A percentile compares a stretch with the other conserved stretches of the same genome.
phyloP scores from a whole-genome alignment of 2,888 invertebrate genomes.

The Cyclophora albipunctata region DNA sequence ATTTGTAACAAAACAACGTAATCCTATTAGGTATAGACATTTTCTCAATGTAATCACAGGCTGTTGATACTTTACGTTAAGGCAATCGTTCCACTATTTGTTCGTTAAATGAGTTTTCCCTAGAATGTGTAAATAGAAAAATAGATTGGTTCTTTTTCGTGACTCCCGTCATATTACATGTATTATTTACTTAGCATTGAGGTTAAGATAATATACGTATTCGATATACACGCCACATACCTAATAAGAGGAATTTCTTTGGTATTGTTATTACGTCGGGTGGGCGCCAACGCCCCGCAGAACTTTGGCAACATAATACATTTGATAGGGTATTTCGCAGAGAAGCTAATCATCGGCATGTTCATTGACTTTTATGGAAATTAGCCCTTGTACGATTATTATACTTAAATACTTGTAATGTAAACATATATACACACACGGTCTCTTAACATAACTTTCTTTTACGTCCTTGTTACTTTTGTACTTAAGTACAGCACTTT shows the following conservation, averaged over 20 bases:
- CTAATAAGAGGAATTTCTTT: constrained; percentile 6
- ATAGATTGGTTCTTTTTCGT: constrained; percentile 28
- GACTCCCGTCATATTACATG: constrained; percentile 19
- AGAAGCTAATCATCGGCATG: too few species aligned
- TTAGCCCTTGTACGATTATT: neutral
- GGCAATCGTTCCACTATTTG: constrained; percentile 8
- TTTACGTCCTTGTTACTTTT: too few species aligned
- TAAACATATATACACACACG: neutral
- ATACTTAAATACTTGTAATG: neutral
- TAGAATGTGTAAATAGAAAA: constrained; percentile 18
- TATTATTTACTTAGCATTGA: constrained; percentile 18
- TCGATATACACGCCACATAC: constrained; percentile 3
- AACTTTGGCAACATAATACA: too few species aligned
- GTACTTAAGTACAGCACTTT: too few species aligned
- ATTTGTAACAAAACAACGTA: too few species aligned
- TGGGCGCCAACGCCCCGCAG: too few species aligned
- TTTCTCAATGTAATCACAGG: too few species aligned
- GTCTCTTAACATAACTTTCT: too few species aligned
- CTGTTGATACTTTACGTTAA: too few species aligned
- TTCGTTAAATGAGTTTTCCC: constrained; percentile 20
- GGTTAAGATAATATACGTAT: constrained; percentile 10
- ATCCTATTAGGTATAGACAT: too few species aligned
- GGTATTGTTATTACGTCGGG: neutral
- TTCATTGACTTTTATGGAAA: too few species aligned
- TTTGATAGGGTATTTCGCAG: too few species aligned